These are phyloP conservation scores for Monomorium pharaonis DNA, from an alignment of 1,140 invertebrate genomes.

Conservation along the genomic window DNA sequence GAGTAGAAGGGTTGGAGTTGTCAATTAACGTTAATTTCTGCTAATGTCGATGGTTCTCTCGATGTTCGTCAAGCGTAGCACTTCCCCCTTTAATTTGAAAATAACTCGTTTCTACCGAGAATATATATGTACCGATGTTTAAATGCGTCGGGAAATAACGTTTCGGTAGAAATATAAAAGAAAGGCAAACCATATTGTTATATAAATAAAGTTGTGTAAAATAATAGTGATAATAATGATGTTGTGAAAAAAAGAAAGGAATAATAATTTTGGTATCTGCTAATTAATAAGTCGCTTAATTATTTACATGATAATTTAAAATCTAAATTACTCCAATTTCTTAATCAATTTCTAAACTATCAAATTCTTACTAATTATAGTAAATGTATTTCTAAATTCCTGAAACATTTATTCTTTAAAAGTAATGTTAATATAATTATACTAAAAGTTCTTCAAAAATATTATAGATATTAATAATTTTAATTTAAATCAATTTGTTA, in stretches of 20 bases:
- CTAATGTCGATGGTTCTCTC: slow-evolving; percentile 79
- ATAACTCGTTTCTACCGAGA: slow-evolving; percentile 73
- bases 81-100: slow-evolving; percentile 75
- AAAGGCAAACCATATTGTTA: background rate
- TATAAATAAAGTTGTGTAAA: background rate
- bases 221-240: background rate
- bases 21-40: slow-evolving; percentile 84
- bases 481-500: background rate
- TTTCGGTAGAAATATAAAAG: background rate
- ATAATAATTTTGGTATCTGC: background rate
- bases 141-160: background rate
- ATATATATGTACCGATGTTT: slow-evolving; percentile 43
- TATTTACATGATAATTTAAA: background rate
- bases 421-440: background rate
- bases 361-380: background rate
- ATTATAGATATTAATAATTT: background rate
- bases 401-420: background rate
- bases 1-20: slow-evolving; percentile 51
- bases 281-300: background rate
- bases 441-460: background rate
- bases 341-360: background rate
- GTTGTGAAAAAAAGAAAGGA: background rate
- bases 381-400: background rate
- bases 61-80: slow-evolving; percentile 70
- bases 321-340: background rate